Base-by-base conservation (phyloP, 2,888 invertebrate species). In the Diplazon laetatorius region DNA sequence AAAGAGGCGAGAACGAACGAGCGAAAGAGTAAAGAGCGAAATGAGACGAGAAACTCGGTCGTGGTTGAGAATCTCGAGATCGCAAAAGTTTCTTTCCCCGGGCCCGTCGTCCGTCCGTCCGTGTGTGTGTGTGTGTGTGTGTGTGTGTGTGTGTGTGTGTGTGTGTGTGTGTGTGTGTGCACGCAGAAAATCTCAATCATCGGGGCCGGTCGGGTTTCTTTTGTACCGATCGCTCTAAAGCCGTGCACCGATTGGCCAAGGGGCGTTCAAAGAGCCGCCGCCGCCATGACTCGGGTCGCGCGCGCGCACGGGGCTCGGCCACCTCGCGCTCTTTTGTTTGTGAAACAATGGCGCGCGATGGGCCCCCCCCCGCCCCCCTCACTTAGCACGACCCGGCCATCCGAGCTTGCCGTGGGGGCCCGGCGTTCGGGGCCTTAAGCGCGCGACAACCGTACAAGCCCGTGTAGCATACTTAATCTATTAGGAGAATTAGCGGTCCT, bases 261-360 rank as follows among this genome's bases (percentile, higher is more conserved):
- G 89, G 88, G 88, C 88, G 89, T 89, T 89, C 90, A 90, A 90
- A 90, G 90, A 85, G 81, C n/a, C 83, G 87, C 90, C 89, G 90
- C 90, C 90, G 90, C 90, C 89, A 89, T 90, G 90, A 90, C 90
- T n/a, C n/a, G n/a, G n/a, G n/a, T 89, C 86, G 89, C 88, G 88
- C 77, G 71, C 79, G 75, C 69, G 65, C 81, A 62, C 75, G 62
- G 66, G 62, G 65, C 75, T 66, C 71, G 71, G 84, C 87, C 84
- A 85, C 84, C 85, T 85, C 71, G 72, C 78, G 70, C 60, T 85
- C 90, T 90, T 89, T 90, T 90, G 90, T 90, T 90, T 89, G 89
- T 87, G 89, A 90, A 90, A 90, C 90, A 90, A 90, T 90, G 88
- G 89, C 86, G 87, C 80, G 79, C 80, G 82, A 75, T 78, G 80